Percentiles rank a stretch among this genome's conserved stretches.
Evolutionary conservation across 2,888 invertebrate genomes (phyloP).

Genomic region (Yponomeuta cagnagella): DNA sequence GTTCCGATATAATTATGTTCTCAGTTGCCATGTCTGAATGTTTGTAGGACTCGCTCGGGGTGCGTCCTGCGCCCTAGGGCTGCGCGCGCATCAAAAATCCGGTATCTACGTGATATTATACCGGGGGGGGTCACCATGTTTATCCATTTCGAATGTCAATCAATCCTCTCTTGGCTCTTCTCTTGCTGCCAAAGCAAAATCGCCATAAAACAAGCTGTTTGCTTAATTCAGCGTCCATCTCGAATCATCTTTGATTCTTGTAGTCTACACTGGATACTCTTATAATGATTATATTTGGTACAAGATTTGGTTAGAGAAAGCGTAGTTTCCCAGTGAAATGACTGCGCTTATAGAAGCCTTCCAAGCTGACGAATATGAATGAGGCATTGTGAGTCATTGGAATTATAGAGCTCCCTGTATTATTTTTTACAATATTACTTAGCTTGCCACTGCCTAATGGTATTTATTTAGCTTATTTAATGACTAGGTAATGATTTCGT

Average conservation of each 20-base stretch:
- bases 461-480: too few relatives aligned
- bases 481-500: too few relatives aligned
- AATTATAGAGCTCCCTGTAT: not conserved
- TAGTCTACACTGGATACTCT: too few relatives aligned
- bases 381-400: not conserved
- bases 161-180: not conserved
- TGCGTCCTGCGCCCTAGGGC: conserved; percentile 67
- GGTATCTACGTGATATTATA: conserved; percentile 22
- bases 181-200: not conserved
- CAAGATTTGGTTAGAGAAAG: not conserved
- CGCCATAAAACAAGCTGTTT: not conserved
- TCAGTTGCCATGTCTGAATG: conserved; percentile 40
- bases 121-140: not conserved
- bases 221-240: too few relatives aligned
- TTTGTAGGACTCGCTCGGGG: conserved; percentile 48
- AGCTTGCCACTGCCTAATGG: too few relatives aligned
- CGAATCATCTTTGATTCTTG: too few relatives aligned
- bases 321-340: conserved; percentile 2
- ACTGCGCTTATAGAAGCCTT: conserved; percentile 6
- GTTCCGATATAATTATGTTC: not conserved
- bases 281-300: not conserved
- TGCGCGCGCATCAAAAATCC: conserved; percentile 62
- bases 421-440: not conserved
- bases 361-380: conserved; percentile 11
- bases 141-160: not conserved